These are phyloP conservation scores for Macrophya annulata DNA, from an alignment of 2,888 invertebrate species.

Conservation along the genomic window DNA sequence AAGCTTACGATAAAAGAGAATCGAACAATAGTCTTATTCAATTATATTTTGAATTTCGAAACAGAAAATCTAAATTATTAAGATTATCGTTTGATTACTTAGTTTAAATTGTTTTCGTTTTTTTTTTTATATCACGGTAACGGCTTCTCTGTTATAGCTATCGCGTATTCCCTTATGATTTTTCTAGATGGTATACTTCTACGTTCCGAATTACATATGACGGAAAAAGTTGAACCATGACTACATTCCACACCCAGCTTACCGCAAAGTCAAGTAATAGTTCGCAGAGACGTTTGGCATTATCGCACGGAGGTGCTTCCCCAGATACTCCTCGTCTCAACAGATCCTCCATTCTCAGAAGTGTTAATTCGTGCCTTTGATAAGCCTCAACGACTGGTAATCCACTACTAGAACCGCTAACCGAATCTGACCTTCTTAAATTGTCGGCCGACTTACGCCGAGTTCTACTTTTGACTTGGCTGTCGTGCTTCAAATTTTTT, in stretches of 20 bases:
- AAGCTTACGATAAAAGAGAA: too few species aligned
- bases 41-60: too few species aligned
- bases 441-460: conserved; percentile 70
- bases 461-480: conserved; percentile 65
- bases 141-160: too few species aligned
- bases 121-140: too few species aligned
- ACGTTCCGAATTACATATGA: neutral
- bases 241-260: conserved; percentile 69
- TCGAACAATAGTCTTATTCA: too few species aligned
- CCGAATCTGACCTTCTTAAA: conserved; percentile 64
- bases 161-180: too few species aligned
- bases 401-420: conserved; percentile 76
- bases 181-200: neutral
- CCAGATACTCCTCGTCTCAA: conserved; percentile 86
- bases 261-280: conserved; percentile 90
- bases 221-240: neutral
- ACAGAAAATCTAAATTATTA: too few species aligned
- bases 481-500: conserved; percentile 58
- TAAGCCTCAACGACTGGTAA: conserved; percentile 87
- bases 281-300: conserved; percentile 86
- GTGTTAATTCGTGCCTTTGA: conserved; percentile 88
- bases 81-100: too few species aligned
- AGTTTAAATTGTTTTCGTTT: too few species aligned
- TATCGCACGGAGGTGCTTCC: conserved; percentile 83
- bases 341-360: conserved; percentile 89